Base-by-base conservation (phyloP, 2,113 vertebrate species). In the Chlorodrepanis virens region DNA sequence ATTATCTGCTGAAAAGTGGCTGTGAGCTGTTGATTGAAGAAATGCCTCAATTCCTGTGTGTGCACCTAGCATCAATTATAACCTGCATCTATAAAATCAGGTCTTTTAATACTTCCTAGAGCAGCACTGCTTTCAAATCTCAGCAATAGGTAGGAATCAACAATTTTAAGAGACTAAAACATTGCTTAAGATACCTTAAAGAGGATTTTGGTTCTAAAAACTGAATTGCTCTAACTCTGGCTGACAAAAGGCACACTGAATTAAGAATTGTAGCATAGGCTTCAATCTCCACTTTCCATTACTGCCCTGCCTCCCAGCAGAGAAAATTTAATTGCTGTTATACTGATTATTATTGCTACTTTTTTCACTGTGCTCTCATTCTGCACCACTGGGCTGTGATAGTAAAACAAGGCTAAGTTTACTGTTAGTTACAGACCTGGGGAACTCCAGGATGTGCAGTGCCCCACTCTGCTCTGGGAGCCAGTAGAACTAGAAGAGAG, bases 11-110 rank as follows among this genome's bases (percentile, higher is more conserved):
- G 31, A 22, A 60, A 89, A 76, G 54, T 64, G 81, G 50, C 92
- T 83, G 59, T 2, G 12, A 96, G 52, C 79, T 85, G 76, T 84
- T 95, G 57, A 92, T 83, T 93, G 84, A 94, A 90, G 65, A 75
- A 75, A 89, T 60, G 11, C 76, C 74, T 93, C 56, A 37, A 59
- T 82, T 88, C 54, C 72, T 76, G 29, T 57, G 57, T 61, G 72
- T 80, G 75, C 54, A 70, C 33, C 84, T 49, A 47, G 47, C 61
- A 92, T 28, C 64, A 76, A 4, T 76, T 92, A 88, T 39, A 89
- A 83, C 14, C 47, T 52, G n/a, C 47, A 64, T n/a, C 50, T 76
- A 33, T 31, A 88, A 95, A 82, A 90, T 29, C 24, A 70, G 37
- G 56, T 61, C 42, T 74, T 96, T 83, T 49, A 71, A 40, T 23